Conservation (phyloP, 1,140 invertebrate species). For the Drosophila miranda region DNA sequence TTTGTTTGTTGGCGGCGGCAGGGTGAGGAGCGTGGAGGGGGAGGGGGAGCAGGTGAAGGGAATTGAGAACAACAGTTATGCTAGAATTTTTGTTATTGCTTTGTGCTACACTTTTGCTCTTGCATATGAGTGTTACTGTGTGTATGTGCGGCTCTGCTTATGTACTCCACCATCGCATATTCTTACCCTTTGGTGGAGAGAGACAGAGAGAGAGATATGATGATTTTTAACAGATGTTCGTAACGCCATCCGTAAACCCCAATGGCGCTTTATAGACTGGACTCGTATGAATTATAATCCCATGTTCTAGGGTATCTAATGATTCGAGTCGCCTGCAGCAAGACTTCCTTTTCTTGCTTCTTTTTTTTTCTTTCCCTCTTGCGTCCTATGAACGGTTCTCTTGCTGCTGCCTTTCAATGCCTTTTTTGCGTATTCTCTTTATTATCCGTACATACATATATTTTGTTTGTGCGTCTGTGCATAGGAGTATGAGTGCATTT, state of each 20-base stretch:
- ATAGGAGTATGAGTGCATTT: slow-evolving; percentile 8
- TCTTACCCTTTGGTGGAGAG: no score
- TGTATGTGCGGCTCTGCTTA: slow-evolving; percentile 3
- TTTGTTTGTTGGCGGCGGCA: no score
- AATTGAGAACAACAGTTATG: slow-evolving; percentile 20
- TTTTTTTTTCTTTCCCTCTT: not conserved
- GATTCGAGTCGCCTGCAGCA: no score
- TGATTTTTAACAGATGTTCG: no score
- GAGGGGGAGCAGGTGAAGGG: not conserved
- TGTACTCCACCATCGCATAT: not conserved
- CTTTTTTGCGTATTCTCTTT: slow-evolving; percentile 21
- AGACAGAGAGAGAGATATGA: no score
- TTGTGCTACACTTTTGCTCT: slow-evolving; percentile 32
- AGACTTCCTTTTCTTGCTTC: not conserved
- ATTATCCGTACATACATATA: not conserved
- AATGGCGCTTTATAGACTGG: no score
- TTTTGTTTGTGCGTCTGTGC: slow-evolving; percentile 13
- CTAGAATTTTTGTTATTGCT: slow-evolving; percentile 24
- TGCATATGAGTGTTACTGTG: slow-evolving; percentile 2
- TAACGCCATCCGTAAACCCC: no score
- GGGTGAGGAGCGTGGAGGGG: not conserved
- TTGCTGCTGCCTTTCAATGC: not conserved
- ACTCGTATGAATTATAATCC: no score
- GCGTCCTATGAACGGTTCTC: slow-evolving; percentile 2
- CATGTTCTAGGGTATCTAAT: no score